Percentiles rank a stretch among this genome's conserved stretches.
phyloP scores from a whole-genome alignment of 2,797 vertebrate species.

The Babyrousa celebensis region DNA sequence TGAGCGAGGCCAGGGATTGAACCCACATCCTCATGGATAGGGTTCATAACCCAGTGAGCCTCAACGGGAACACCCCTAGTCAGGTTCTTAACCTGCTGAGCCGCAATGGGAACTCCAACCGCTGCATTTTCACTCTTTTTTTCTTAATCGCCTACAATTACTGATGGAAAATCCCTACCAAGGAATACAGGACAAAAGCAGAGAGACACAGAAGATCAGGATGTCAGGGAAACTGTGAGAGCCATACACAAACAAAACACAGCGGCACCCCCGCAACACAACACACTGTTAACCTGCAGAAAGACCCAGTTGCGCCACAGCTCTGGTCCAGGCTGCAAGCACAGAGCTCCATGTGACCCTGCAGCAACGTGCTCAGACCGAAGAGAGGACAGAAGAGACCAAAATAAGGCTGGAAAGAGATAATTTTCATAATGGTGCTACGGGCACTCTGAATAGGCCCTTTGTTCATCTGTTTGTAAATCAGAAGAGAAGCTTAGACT shows the following conservation, averaged over 20 bases:
- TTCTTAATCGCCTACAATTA: constrained; percentile 40
- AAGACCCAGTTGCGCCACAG: neutral
- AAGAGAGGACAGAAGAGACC: constrained; percentile 32
- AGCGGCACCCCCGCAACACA: neutral
- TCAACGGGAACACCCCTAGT: no score
- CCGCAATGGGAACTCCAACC: no score
- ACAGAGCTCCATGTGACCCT: neutral
- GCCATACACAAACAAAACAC: neutral
- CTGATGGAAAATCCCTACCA: constrained; percentile 16
- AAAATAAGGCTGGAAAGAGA: constrained; percentile 22
- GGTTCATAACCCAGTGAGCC: no score
- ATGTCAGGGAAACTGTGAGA: neutral
- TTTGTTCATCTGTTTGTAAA: constrained; percentile 78
- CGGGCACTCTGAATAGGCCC: constrained; percentile 69
- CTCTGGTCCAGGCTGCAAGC: constrained; percentile 3
- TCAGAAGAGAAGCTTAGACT: constrained; percentile 68
- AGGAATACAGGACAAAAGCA: constrained; percentile 19
- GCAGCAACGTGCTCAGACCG: neutral
- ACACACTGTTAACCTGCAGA: neutral
- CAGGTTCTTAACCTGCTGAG: no score
- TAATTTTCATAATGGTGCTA: constrained; percentile 61
- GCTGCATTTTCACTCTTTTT: neutral
- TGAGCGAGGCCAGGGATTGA: no score
- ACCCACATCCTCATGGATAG: no score
- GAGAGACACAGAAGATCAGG: neutral